phyloP scores from a whole-genome alignment of 2,888 invertebrate genomes.

The Cyclophora punctaria region DNA sequence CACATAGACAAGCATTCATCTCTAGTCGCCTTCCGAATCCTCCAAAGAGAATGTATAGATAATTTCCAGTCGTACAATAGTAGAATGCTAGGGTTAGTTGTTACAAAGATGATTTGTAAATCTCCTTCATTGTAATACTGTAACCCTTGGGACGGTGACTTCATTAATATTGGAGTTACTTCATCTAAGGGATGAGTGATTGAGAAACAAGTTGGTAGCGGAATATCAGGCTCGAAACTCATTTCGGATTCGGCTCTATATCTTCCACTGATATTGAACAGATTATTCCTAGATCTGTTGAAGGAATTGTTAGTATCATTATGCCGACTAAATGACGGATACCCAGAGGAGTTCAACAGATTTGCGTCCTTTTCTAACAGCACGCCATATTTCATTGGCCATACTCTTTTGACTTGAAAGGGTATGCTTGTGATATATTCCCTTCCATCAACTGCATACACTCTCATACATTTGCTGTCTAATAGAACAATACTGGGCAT shows the following conservation, averaged over 20 bases:
- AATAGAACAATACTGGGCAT: constrained; percentile 82
- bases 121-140: constrained; percentile 79
- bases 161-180: constrained; percentile 87
- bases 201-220: constrained; percentile 87
- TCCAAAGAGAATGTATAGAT: constrained; percentile 88
- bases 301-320: constrained; percentile 60
- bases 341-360: constrained; percentile 45
- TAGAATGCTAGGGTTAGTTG: constrained; percentile 85
- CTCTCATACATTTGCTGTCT: constrained; percentile 84
- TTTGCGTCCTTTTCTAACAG: constrained; percentile 83
- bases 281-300: constrained; percentile 40
- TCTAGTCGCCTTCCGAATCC: constrained; percentile 81
- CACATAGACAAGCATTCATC: constrained; percentile 82
- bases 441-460: constrained; percentile 86
- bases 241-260: constrained; percentile 52
- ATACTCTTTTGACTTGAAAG: constrained; percentile 85
- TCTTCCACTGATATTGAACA: constrained; percentile 56
- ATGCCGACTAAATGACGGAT: constrained; percentile 46
- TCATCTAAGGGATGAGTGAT: constrained; percentile 93
- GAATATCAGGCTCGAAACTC: constrained; percentile 61
- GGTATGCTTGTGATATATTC: constrained; percentile 89
- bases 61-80: constrained; percentile 85
- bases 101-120: constrained; percentile 83
- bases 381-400: constrained; percentile 90
- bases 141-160: constrained; percentile 74